Conservation (phyloP, 1,140 invertebrate genomes). For the Drosophila persimilis region DNA sequence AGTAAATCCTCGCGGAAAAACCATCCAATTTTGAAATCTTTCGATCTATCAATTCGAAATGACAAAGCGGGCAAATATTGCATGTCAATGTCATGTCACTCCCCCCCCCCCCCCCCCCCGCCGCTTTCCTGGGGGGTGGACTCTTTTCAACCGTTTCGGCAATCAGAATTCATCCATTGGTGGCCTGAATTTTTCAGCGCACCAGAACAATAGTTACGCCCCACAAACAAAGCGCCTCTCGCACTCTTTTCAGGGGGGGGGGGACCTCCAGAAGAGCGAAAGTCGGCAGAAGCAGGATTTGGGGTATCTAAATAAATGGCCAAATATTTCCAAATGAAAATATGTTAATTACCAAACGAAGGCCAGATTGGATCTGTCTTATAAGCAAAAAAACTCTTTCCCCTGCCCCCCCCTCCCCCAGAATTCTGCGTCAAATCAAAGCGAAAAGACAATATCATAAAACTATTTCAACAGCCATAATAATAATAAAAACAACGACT, state of each 20-base stretch:
- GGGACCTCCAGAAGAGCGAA: not conserved
- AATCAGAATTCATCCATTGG: slow-evolving; percentile 20
- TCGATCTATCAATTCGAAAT: slow-evolving; percentile 28
- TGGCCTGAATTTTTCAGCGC: slow-evolving; percentile 20
- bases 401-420: not conserved
- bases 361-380: slow-evolving; percentile 29
- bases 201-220: slow-evolving; percentile 12
- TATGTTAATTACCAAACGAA: slow-evolving; percentile 60
- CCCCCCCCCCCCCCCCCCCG: too few species aligned
- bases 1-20: not conserved
- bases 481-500: slow-evolving; percentile 24
- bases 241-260: not conserved
- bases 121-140: too few species aligned
- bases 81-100: slow-evolving; percentile 11
- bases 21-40: slow-evolving; percentile 21
- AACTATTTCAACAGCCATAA: slow-evolving; percentile 48
- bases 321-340: slow-evolving; percentile 38
- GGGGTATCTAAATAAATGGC: slow-evolving; percentile 1
- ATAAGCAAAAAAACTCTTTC: not conserved
- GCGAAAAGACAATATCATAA: slow-evolving; percentile 50
- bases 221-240: not conserved
- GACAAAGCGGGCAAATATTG: slow-evolving; percentile 21
- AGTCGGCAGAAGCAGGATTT: not conserved
- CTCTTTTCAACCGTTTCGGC: not conserved
- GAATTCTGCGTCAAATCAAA: slow-evolving; percentile 35